These are phyloP conservation scores for Paramormyrops hopkinsi DNA, from an alignment of 2,797 vertebrate genomes.

Conservation along the genomic window DNA sequence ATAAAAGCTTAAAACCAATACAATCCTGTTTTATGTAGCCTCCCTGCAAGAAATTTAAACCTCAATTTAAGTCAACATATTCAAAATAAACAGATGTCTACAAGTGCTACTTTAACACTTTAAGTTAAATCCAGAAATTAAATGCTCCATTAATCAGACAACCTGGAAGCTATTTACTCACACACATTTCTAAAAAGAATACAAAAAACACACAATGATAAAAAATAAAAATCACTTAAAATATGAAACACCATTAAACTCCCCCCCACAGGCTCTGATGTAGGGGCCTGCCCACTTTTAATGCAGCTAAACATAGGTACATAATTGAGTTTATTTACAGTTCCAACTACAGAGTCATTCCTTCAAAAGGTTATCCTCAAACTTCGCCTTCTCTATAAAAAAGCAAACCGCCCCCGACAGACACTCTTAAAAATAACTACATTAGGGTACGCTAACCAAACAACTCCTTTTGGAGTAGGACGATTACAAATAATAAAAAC, in stretches of 20 bases:
- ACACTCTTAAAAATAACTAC: conserved; percentile 15
- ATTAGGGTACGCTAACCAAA: conserved; percentile 10
- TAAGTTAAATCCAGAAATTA: conserved; percentile 17
- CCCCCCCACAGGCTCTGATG: conserved; percentile 19
- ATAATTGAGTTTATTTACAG: conserved; percentile 27
- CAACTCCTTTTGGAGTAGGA: conserved; percentile 7
- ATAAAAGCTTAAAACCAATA: conserved; percentile 14
- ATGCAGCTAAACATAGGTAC: not conserved
- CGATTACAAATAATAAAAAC: conserved; percentile 17
- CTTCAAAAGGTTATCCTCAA: not conserved
- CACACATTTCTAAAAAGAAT: conserved; percentile 47
- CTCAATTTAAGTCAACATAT: not conserved
- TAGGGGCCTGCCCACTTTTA: not conserved
- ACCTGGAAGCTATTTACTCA: conserved; percentile 25
- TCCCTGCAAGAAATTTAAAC: not conserved
- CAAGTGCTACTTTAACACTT: conserved; percentile 30
- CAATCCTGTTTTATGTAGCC: conserved; percentile 11
- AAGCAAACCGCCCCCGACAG: conserved; percentile 15
- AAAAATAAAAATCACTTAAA: conserved; percentile 48
- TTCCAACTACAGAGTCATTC: conserved; percentile 26
- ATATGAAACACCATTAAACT: conserved; percentile 23
- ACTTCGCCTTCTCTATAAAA: not conserved
- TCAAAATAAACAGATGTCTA: not conserved
- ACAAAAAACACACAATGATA: conserved; percentile 38
- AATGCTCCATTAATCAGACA: conserved; percentile 17